A percentile compares a stretch with the other conserved stretches of the same genome.
These are phyloP conservation scores for Vulpes ferrilata DNA, from an alignment of 2,113 vertebrate genomes.

Conservation along the genomic window DNA sequence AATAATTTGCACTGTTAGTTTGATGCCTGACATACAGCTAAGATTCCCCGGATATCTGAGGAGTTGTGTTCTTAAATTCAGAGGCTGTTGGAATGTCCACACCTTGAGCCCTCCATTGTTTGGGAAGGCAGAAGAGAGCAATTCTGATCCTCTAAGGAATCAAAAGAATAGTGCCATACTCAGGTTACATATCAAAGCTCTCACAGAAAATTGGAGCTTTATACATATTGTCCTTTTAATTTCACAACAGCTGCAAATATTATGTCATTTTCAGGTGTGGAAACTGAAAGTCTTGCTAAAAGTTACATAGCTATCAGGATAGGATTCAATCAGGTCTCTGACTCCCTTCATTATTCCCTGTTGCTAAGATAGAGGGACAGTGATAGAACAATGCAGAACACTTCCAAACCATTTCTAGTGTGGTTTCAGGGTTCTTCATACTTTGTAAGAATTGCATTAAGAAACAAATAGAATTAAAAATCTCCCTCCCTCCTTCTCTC, in stretches of 20 bases:
- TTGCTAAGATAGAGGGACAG: constrained; percentile 73
- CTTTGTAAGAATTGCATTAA: neutral
- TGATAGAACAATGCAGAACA: constrained; percentile 74
- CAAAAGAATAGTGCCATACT: neutral
- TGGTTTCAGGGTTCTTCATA: neutral
- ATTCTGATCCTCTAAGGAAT: neutral
- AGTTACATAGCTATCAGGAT: neutral
- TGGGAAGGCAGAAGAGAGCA: constrained; percentile 14
- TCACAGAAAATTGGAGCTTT: neutral
- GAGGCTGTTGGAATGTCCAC: neutral
- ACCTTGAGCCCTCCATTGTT: constrained; percentile 12
- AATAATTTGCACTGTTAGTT: constrained; percentile 5
- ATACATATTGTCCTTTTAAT: neutral
- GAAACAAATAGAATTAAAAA: constrained; percentile 37
- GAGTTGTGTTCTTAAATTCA: neutral
- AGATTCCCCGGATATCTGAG: neutral
- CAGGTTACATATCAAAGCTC: constrained; percentile 12
- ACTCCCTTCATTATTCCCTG: neutral
- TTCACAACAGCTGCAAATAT: neutral
- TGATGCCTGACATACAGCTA: neutral
- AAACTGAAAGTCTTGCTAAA: neutral
- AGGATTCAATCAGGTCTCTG: neutral
- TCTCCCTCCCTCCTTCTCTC: neutral
- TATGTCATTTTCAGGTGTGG: constrained; percentile 26
- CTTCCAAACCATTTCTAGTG: neutral